These are phyloP conservation scores for Hirtodrosophila histrioides DNA, from an alignment of 2,888 invertebrate genomes.

Conservation along the genomic window DNA sequence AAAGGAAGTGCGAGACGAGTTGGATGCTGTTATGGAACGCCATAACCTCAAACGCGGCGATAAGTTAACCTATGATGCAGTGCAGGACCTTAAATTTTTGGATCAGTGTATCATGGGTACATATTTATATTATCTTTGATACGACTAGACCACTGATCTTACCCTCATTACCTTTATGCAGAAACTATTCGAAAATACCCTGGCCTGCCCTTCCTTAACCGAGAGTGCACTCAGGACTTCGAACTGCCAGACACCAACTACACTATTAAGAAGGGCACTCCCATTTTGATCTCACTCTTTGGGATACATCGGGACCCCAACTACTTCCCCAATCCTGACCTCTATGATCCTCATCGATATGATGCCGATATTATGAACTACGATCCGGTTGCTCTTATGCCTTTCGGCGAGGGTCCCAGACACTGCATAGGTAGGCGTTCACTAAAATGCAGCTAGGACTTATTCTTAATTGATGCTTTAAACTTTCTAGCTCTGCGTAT, in stretches of 20 bases:
- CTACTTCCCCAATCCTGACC: slow-evolving; percentile 83
- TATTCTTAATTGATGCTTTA: slow-evolving; percentile 3
- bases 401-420: slow-evolving; percentile 83
- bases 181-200: slow-evolving; percentile 84
- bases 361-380: slow-evolving; percentile 68
- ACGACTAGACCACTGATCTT: neutral
- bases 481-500: slow-evolving; percentile 60
- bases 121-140: neutral
- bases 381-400: slow-evolving; percentile 78
- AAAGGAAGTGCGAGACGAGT: slow-evolving; percentile 80
- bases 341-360: slow-evolving; percentile 84
- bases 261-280: slow-evolving; percentile 80
- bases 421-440: slow-evolving; percentile 81
- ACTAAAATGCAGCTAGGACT: neutral
- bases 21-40: slow-evolving; percentile 78
- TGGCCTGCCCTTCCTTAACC: slow-evolving; percentile 82
- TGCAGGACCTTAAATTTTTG: slow-evolving; percentile 84
- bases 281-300: slow-evolving; percentile 81
- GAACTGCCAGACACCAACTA: slow-evolving; percentile 70
- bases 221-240: slow-evolving; percentile 82
- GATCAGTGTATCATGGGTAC: slow-evolving; percentile 84
- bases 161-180: slow-evolving; percentile 15
- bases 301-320: slow-evolving; percentile 83
- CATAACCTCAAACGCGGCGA: slow-evolving; percentile 76
- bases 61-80: slow-evolving; percentile 82